These are phyloP conservation scores for Macrophya annulata DNA, from an alignment of 2,888 invertebrate species.

Conservation along the genomic window DNA sequence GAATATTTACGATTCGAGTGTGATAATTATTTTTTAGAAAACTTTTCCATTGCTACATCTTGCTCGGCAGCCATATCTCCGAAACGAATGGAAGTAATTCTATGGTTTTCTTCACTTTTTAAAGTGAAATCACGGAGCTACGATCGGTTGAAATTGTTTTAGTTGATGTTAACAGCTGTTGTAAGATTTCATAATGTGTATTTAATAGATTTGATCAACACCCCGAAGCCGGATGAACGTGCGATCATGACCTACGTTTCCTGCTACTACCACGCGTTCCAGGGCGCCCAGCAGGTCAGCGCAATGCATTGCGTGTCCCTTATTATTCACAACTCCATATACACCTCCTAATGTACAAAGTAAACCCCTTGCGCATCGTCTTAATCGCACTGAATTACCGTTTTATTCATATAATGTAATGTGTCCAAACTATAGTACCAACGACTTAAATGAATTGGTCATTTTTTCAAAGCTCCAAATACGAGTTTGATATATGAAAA, in stretches of 20 bases:
- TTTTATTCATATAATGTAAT: slow-evolving; percentile 38
- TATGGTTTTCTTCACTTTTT: slow-evolving; percentile 22
- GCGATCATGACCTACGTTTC: slow-evolving; percentile 99
- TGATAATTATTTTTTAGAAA: slow-evolving; percentile 13
- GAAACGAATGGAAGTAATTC: slow-evolving; percentile 32
- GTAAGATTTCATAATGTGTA: slow-evolving; percentile 66
- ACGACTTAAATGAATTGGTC: slow-evolving; percentile 42
- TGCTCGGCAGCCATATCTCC: slow-evolving; percentile 13
- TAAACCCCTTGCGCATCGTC: slow-evolving; percentile 53
- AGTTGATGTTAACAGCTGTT: slow-evolving; percentile 54
- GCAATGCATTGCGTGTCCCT: slow-evolving; percentile 70
- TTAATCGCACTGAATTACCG: slow-evolving; percentile 54
- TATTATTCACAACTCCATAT: slow-evolving; percentile 52
- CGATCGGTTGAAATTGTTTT: slow-evolving; percentile 58
- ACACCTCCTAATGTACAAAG: slow-evolving; percentile 55
- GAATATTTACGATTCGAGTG: slow-evolving; percentile 7
- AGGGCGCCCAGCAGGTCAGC: slow-evolving; percentile 98
- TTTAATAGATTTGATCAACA: slow-evolving; percentile 98
- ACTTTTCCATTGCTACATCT: slow-evolving; percentile 27
- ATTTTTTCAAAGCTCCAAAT: slow-evolving; percentile 27
- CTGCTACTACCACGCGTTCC: slow-evolving; percentile 99
- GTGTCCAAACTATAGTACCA: slow-evolving; percentile 34
- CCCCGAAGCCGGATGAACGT: slow-evolving; percentile 99
- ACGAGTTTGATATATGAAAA: not conserved
- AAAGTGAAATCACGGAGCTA: slow-evolving; percentile 58